These are phyloP conservation scores for Archips xylosteana DNA, from an alignment of 2,888 invertebrate genomes.

Conservation along the genomic window DNA sequence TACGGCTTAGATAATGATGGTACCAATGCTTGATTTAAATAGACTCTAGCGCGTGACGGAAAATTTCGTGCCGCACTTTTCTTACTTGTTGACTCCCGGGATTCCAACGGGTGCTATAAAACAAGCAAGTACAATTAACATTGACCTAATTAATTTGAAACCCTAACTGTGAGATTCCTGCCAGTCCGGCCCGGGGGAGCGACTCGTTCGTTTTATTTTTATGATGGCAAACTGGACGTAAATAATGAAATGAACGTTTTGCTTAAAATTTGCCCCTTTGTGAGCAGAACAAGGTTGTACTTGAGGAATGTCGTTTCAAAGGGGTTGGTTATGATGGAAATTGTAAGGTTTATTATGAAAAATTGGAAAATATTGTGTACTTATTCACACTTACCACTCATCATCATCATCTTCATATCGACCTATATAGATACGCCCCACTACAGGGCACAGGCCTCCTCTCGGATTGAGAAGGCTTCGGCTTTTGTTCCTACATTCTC, in stretches of 20 bases:
- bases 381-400: background rate
- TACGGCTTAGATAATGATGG: too few relatives aligned
- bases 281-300: background rate
- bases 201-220: slow-evolving; percentile 37
- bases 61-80: background rate
- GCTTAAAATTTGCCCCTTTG: slow-evolving; percentile 22
- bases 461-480: too few relatives aligned
- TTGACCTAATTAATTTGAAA: slow-evolving; percentile 40
- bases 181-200: slow-evolving; percentile 19
- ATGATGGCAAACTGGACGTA: slow-evolving; percentile 29
- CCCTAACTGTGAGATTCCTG: slow-evolving; percentile 34
- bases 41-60: background rate
- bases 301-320: slow-evolving; percentile 7
- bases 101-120: slow-evolving; percentile 31
- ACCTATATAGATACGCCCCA: too few relatives aligned
- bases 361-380: background rate
- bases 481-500: too few relatives aligned
- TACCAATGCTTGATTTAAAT: background rate
- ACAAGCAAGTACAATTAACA: slow-evolving; percentile 40
- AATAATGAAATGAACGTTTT: slow-evolving; percentile 32
- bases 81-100: slow-evolving; percentile 34
- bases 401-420: too few relatives aligned
- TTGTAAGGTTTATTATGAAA: background rate
- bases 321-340: background rate
- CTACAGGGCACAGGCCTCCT: too few relatives aligned